phyloP scores from a whole-genome alignment of 2,113 vertebrate genomes.

The Brachionichthys hirsutus region DNA sequence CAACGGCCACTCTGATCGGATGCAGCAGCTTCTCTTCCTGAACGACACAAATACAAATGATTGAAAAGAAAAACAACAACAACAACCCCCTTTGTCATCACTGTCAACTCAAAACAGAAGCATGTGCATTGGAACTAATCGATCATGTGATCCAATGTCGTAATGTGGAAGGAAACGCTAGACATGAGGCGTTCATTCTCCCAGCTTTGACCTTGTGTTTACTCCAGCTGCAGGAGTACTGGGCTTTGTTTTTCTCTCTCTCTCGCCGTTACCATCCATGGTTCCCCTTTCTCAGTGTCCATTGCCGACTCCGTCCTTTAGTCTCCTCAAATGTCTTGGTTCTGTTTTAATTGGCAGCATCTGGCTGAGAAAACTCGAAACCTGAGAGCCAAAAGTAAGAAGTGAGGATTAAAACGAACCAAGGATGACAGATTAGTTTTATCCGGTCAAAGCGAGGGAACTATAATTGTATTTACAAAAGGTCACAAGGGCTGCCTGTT shows the following conservation, averaged over 20 bases:
- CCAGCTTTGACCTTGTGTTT: neutral
- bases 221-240: constrained; percentile 2
- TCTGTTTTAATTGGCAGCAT: constrained; percentile 50
- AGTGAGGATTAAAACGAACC: neutral
- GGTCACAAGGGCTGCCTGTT: neutral
- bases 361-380: constrained; percentile 43
- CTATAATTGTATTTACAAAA: neutral
- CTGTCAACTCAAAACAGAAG: constrained; percentile 27
- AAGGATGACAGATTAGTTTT: neutral
- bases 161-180: constrained; percentile 14
- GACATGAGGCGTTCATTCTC: constrained; percentile 14
- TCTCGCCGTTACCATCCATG: neutral
- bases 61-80: neutral
- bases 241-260: constrained; percentile 6
- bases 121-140: constrained; percentile 40
- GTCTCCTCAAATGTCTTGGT: constrained; percentile 23
- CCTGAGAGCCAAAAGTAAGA: constrained; percentile 40
- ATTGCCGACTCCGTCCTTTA: constrained; percentile 53
- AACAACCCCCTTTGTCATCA: constrained; percentile 18
- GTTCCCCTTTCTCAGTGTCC: constrained; percentile 31
- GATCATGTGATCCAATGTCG: constrained; percentile 17
- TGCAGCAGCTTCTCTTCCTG: constrained; percentile 1
- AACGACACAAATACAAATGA: neutral
- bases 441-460: neutral
- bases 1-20: constrained; percentile 15